Base-by-base conservation (phyloP, 2,113 vertebrate species). In the Amazona guildingii region DNA sequence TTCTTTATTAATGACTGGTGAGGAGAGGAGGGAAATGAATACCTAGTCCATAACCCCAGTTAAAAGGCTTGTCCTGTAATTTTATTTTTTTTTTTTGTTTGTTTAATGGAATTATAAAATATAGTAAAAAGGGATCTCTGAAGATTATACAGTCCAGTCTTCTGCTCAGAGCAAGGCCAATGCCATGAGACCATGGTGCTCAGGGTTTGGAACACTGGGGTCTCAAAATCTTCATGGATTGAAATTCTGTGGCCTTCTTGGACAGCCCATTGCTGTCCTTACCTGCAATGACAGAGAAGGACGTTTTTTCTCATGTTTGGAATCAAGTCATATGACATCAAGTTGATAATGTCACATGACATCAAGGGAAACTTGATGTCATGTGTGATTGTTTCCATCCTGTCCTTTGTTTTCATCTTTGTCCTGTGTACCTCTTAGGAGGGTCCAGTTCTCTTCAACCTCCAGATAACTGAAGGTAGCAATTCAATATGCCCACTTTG, bases 401-500 rank as follows among this genome's bases (percentile, higher is more conserved):
- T 89, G 20, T 81, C 39, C 33, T 86, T 76, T 76, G 21, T 25
- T 33, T 39, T 88, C 11, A 10, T 35, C n/a, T 63, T 59, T 63
- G 57, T n/a, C 57, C 13, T 59, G 57, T 54, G 7, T 48, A 11
- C 13, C 29, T 63, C 48, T 48, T 39, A 81, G 62, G 27, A 48
- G 18, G 9, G 10, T 80, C 17, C 73, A 20, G 15, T 54, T 79
- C 64, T 52, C 13, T 44, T 43, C 35, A 86, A 41, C 49, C 13
- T 89, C n/a, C 57, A 61, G 29, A 12, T 5, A 68, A 27, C 14
- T 81, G 29, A 81, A 78, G 27, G 18, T 48, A 61, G 44, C 20
- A 61, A 23, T 39, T 2, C 0, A 0, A 52, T 66, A 48, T 66
- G 23, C 15, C 12, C 11, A 9, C 29, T 48, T 77, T n/a, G 16